Base-by-base conservation (phyloP, 2,113 vertebrate genomes). In the Motacilla alba region DNA sequence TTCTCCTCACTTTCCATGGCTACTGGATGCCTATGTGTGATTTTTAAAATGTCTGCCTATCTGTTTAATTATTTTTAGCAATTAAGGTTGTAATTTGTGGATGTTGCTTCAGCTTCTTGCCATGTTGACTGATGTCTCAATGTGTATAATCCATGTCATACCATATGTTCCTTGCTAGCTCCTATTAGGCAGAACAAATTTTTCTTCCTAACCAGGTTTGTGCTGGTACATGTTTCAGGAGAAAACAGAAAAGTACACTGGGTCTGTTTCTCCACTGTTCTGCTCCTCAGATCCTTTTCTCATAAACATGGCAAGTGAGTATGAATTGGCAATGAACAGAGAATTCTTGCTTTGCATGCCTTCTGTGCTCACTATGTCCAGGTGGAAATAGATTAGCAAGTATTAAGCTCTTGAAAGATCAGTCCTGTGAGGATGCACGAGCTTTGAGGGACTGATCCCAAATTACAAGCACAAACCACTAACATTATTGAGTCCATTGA, bases 1-100 rank as follows among this genome's bases (percentile, higher is more conserved):
- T 92, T 44, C 53, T 95, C 15, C 39, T 89, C 22, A n/a, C 58
- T 94, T 82, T 76, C 60, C 37, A 39, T 95, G 94, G 66, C 68
- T 90, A 74, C 53, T 92, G 76, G 56, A 68, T 75, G 41, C 56
- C 73, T 81, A 78, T 83, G 49, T 89, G 76, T 69, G 77, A 52
- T 78, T 90, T 92, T 92, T 74, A 81, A 96, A 92, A 93, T 90
- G 72, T 77, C 75, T 94, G 73, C 85, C 88, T 90, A 87, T 87
- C 76, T 90, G 85, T 93, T 95, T 86, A 93, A 96, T 96, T 95
- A 93, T 94, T 95, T 97, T 96, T 95, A 95, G 93, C 93, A 94
- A 90, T 96, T 95, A 94, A 83, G 44, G 60, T 81, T 93, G 79
- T 96, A 93, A 95, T 96, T 94, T 95, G 83, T 92, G 83, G 90